Conservation (phyloP, 2,888 invertebrate genomes). For the Platycheirus rosarum region DNA sequence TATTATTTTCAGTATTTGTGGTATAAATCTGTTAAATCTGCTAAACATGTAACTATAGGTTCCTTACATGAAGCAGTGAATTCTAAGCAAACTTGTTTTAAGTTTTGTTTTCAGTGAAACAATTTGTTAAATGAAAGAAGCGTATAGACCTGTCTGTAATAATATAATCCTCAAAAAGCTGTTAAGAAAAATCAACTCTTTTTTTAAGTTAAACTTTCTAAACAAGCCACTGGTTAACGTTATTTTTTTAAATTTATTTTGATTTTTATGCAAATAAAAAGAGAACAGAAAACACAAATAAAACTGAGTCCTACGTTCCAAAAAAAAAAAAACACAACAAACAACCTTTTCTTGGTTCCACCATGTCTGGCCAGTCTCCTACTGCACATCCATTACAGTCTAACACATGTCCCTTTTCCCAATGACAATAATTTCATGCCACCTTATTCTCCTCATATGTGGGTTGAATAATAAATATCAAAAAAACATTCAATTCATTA, state of each 20-base stretch:
- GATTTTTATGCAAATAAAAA: constrained; percentile 29
- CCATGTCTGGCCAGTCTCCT: constrained; percentile 61
- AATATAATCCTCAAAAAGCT: too few species aligned
- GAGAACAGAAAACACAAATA: neutral
- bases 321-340: constrained; percentile 1
- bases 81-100: too few species aligned
- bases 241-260: neutral
- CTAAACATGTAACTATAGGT: too few species aligned
- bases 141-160: too few species aligned
- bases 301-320: constrained; percentile 6
- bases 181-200: too few species aligned
- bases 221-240: too few species aligned
- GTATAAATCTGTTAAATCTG: too few species aligned
- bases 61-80: too few species aligned
- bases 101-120: too few species aligned
- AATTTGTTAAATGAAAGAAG: too few species aligned
- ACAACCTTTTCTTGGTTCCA: constrained; percentile 40
- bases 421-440: constrained; percentile 63
- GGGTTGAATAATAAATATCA: constrained; percentile 48
- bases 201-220: too few species aligned
- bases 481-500: constrained; percentile 67
- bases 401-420: constrained; percentile 21
- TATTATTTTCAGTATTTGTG: too few species aligned
- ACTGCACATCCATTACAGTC: constrained; percentile 30
- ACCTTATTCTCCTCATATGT: constrained; percentile 48